These are phyloP conservation scores for Sebastolobus altivelis DNA, from an alignment of 2,797 vertebrate genomes.

Conservation along the genomic window DNA sequence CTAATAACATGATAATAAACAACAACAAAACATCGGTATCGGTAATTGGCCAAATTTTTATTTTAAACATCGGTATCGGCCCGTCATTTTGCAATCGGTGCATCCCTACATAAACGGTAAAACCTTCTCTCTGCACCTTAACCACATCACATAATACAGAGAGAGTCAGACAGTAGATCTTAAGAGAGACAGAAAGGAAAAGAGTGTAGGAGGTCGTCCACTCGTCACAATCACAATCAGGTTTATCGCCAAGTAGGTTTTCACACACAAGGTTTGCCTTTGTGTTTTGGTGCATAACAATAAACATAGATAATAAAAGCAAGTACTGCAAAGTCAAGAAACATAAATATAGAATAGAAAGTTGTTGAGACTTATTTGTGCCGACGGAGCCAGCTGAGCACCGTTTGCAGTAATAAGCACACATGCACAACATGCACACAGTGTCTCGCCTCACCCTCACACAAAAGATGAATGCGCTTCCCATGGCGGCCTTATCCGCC, in stretches of 20 bases:
- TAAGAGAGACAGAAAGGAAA: background rate
- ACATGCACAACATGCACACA: background rate
- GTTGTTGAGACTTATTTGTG: slow-evolving; percentile 7
- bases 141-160: background rate
- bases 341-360: fast-evolving
- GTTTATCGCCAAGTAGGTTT: background rate
- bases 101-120: background rate
- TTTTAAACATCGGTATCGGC: too few relatives aligned
- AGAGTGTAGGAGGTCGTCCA: background rate
- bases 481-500: slow-evolving; percentile 3
- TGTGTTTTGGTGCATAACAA: background rate
- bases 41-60: too few relatives aligned
- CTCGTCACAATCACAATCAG: background rate
- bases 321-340: background rate
- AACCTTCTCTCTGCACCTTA: background rate
- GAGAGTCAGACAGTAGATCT: background rate
- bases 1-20: too few relatives aligned
- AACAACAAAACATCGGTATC: too few relatives aligned
- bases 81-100: too few relatives aligned
- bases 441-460: background rate
- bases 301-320: background rate
- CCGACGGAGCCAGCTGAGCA: slow-evolving; percentile 4
- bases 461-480: slow-evolving; percentile 29
- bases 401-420: slow-evolving; percentile 9
- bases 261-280: background rate